These are phyloP conservation scores for Progne subis DNA, from an alignment of 2,113 vertebrate species.

Conservation along the genomic window DNA sequence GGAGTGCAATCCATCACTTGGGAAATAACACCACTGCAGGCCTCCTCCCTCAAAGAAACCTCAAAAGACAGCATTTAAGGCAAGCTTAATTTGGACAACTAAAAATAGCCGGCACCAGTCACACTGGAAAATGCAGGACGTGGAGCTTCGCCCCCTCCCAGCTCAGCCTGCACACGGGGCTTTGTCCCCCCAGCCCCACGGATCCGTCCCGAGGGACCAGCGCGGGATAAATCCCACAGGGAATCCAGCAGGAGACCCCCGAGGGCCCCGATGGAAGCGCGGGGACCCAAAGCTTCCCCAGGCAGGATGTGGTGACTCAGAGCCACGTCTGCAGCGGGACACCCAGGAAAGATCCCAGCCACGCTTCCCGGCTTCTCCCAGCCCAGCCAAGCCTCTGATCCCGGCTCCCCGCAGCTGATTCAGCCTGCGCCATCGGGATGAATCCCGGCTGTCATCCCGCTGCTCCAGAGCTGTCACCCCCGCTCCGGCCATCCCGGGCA, in stretches of 20 bases:
- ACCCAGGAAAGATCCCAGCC: slow-evolving; percentile 13
- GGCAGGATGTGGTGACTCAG: slow-evolving; percentile 34
- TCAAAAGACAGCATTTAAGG: slow-evolving; percentile 50
- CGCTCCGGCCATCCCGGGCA: background rate
- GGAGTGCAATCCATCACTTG: background rate
- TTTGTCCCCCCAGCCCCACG: background rate
- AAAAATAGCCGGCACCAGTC: slow-evolving; percentile 55
- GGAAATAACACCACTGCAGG: slow-evolving; percentile 41
- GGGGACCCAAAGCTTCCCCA: background rate
- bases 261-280: background rate
- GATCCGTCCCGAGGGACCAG: fast-evolving
- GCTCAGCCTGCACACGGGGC: background rate
- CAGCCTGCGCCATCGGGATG: background rate
- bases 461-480: fast-evolving
- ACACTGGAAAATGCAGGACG: slow-evolving; percentile 15
- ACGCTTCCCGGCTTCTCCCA: background rate
- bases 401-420: background rate
- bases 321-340: slow-evolving; percentile 22
- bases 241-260: background rate
- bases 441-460: background rate
- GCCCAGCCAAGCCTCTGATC: background rate
- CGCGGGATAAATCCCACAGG: background rate
- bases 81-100: slow-evolving; percentile 40
- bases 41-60: slow-evolving; percentile 60
- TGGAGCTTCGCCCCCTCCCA: background rate